phyloP scores from a whole-genome alignment of 2,888 invertebrate genomes.

The Cerastis rubricosa region DNA sequence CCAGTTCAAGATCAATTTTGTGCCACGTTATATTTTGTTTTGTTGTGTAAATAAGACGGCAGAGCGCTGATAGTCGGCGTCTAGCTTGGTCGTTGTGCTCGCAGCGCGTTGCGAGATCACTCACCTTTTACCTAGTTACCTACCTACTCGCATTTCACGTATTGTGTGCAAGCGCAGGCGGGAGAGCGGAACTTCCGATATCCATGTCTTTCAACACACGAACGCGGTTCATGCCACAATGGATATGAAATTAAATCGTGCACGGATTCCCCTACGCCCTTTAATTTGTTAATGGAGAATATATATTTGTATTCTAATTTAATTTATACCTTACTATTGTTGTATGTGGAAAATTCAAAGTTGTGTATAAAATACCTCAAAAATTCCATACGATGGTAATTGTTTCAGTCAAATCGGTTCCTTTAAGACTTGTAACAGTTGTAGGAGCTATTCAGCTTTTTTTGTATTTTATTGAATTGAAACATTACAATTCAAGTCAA shows the following conservation, averaged over 20 bases:
- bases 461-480: neutral
- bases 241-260: slow-evolving; percentile 38
- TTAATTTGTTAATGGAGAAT: slow-evolving; percentile 21
- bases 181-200: slow-evolving; percentile 68
- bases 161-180: slow-evolving; percentile 57
- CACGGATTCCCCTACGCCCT: slow-evolving; percentile 23
- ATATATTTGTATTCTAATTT: neutral
- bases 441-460: neutral
- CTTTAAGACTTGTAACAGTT: neutral
- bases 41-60: slow-evolving; percentile 52
- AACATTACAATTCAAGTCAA: slow-evolving; percentile 21
- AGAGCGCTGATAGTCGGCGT: slow-evolving; percentile 48
- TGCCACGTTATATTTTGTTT: slow-evolving; percentile 38
- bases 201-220: slow-evolving; percentile 48
- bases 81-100: slow-evolving; percentile 43
- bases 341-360: neutral
- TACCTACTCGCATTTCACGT: slow-evolving; percentile 74
- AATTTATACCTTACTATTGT: neutral
- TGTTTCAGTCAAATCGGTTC: neutral
- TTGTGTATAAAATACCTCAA: neutral
- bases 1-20: slow-evolving; percentile 24
- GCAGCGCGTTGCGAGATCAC: slow-evolving; percentile 69
- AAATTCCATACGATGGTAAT: neutral
- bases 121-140: slow-evolving; percentile 81
- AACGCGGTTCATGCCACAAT: slow-evolving; percentile 34